phyloP scores from a whole-genome alignment of 2,113 vertebrate species.

The Dinomys branickii region DNA sequence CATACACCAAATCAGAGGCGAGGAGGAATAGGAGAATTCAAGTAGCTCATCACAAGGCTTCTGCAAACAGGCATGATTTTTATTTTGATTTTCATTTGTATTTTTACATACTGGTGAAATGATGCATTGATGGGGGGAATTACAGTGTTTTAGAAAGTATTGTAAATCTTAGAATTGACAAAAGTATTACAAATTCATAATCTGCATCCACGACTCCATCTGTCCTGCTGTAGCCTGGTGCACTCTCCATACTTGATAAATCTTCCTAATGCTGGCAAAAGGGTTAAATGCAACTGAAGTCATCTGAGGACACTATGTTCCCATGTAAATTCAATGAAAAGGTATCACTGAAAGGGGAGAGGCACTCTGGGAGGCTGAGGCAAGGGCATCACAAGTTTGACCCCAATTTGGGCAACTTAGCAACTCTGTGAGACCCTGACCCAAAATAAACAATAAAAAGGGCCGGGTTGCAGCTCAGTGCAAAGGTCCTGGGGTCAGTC shows the following conservation, averaged over 20 bases:
- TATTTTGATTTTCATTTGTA: background rate
- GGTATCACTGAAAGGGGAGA: background rate
- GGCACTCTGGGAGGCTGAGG: background rate
- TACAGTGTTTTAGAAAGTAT: background rate
- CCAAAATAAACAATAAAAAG: background rate
- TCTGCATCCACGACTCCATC: background rate
- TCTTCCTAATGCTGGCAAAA: background rate
- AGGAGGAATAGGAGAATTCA: background rate
- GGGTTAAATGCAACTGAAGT: background rate
- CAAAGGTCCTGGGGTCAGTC: background rate
- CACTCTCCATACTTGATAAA: background rate
- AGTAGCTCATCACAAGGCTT: background rate
- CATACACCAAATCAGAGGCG: background rate
- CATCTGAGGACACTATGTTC: background rate
- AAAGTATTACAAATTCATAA: background rate
- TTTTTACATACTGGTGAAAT: background rate
- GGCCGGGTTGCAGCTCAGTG: background rate
- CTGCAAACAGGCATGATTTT: background rate
- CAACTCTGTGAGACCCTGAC: background rate
- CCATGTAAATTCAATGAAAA: slow-evolving; percentile 6
- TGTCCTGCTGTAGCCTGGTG: background rate
- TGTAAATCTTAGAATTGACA: background rate
- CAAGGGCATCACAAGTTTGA: background rate
- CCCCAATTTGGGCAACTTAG: background rate
- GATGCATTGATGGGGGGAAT: background rate